Evolutionary conservation across 1,140 invertebrate species (phyloP).

Genomic region (Trichonephila clavata): DNA sequence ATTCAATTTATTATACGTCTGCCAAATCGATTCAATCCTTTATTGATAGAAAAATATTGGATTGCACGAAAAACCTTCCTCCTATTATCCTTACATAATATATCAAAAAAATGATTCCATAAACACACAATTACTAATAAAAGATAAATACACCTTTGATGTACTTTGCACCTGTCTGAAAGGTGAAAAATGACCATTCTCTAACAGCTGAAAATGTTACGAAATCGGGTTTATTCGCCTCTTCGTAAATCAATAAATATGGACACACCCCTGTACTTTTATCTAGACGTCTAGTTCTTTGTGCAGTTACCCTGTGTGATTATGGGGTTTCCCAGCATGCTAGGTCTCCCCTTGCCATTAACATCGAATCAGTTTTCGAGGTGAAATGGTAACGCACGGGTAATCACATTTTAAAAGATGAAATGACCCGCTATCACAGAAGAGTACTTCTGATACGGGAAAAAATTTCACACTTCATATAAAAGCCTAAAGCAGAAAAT

Average conservation of each 20-base stretch:
- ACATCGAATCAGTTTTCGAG: not conserved
- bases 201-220: not conserved
- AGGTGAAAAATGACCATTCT: not conserved
- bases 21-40: no score
- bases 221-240: slow-evolving; percentile 4
- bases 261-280: slow-evolving; percentile 47
- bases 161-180: slow-evolving; percentile 6
- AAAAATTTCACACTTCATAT: not conserved
- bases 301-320: slow-evolving; percentile 7
- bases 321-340: not conserved
- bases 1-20: no score
- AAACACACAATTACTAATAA: slow-evolving; percentile 28
- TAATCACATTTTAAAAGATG: slow-evolving; percentile 39
- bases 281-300: slow-evolving; percentile 38
- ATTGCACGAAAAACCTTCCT: not conserved
- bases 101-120: not conserved
- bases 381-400: not conserved
- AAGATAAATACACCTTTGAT: slow-evolving; percentile 11
- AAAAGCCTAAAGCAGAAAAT: not conserved
- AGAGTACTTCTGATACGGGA: not conserved
- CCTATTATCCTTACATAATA: not conserved
- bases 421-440: not conserved
- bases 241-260: slow-evolving; percentile 38
- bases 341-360: not conserved
- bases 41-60: no score